Conservation (phyloP, 2,797 vertebrate genomes). For the Liasis olivaceus region DNA sequence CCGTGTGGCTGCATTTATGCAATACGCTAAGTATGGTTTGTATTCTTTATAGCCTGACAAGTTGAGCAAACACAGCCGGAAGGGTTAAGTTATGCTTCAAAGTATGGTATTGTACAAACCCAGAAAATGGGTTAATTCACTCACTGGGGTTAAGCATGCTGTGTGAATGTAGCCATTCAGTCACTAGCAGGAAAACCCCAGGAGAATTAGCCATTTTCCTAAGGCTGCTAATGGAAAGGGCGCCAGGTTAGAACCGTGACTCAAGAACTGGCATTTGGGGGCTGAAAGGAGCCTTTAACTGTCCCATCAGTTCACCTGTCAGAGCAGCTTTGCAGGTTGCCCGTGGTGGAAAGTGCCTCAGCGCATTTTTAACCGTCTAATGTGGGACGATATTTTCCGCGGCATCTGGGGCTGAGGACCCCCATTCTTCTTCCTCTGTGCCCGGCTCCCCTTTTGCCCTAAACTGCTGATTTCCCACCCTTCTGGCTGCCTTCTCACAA, state of each 20-base stretch:
- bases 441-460: too few species aligned
- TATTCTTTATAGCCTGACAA: neutral
- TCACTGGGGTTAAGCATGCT: neutral
- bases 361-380: conserved; percentile 59
- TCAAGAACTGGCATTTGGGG: neutral
- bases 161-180: neutral
- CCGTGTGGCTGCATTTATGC: neutral
- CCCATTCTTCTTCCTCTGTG: neutral
- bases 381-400: conserved; percentile 72
- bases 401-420: conserved; percentile 72
- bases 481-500: neutral
- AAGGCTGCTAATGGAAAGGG: neutral
- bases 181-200: neutral
- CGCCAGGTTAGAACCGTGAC: neutral
- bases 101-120: neutral
- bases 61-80: too few species aligned
- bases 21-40: neutral
- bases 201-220: neutral
- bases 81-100: too few species aligned
- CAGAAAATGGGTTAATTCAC: neutral
- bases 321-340: conserved; percentile 59
- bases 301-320: neutral
- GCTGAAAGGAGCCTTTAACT: neutral
- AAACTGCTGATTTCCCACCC: neutral
- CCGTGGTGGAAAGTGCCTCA: too few species aligned